A percentile compares a stretch with the other conserved stretches of the same genome.
phyloP scores from a whole-genome alignment of 2,888 invertebrate genomes.

The Serripes groenlandicus region DNA sequence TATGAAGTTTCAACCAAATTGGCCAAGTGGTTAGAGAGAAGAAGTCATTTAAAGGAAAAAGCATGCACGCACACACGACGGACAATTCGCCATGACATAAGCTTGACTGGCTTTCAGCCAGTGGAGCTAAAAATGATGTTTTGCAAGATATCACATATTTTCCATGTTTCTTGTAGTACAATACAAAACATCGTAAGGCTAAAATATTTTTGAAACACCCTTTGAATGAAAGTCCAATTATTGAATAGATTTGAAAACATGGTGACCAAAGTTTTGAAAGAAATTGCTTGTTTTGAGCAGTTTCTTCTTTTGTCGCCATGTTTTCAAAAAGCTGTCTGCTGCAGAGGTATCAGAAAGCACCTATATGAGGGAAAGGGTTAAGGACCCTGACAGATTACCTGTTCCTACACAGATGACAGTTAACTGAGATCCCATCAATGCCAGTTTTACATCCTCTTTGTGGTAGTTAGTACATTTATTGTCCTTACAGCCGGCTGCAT shows the following conservation, averaged over 20 bases:
- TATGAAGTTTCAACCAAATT: too few relatives aligned
- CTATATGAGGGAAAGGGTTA: not conserved
- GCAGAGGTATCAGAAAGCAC: not conserved
- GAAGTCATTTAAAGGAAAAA: too few relatives aligned
- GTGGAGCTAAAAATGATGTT: too few relatives aligned
- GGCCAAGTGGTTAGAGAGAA: too few relatives aligned
- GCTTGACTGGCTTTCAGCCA: too few relatives aligned
- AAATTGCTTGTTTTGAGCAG: not conserved
- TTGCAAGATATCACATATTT: too few relatives aligned
- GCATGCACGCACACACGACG: too few relatives aligned
- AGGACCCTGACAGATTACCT: slow-evolving; percentile 60
- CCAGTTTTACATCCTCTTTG: slow-evolving; percentile 60
- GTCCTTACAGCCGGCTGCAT: slow-evolving; percentile 77
- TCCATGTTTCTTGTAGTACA: too few relatives aligned
- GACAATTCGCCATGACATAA: too few relatives aligned
- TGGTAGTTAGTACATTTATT: slow-evolving; percentile 75
- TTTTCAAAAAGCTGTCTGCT: not conserved
- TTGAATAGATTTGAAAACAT: not conserved
- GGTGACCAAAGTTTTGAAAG: not conserved
- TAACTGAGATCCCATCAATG: slow-evolving; percentile 71
- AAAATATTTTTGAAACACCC: too few relatives aligned
- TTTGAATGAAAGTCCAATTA: too few relatives aligned
- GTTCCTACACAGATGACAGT: slow-evolving; percentile 83
- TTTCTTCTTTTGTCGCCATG: not conserved
- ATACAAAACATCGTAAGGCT: too few relatives aligned